These are phyloP conservation scores for Carcinoscorpius rotundicauda DNA, from an alignment of 1,140 invertebrate species.

Conservation along the genomic window DNA sequence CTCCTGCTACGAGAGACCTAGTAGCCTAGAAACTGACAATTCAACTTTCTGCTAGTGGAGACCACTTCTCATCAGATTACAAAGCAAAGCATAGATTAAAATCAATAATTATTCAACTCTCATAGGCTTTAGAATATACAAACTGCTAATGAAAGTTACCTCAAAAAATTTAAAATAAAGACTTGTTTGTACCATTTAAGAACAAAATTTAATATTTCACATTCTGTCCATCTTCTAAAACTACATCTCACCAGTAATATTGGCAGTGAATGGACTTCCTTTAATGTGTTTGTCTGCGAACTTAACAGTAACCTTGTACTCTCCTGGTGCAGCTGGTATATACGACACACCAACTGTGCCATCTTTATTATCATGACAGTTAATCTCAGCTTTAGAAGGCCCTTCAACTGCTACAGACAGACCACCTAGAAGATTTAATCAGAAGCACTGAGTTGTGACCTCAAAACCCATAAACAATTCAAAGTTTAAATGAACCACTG, in stretches of 20 bases:
- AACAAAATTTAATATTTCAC: neutral
- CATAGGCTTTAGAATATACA: no score
- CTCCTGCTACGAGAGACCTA: no score
- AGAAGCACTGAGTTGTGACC: no score
- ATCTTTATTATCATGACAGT: slow-evolving; percentile 88
- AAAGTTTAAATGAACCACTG: no score
- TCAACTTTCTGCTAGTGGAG: no score
- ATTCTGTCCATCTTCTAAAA: neutral
- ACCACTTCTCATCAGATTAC: no score
- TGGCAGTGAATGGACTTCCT: slow-evolving; percentile 85
- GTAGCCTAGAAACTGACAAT: no score
- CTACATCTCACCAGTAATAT: slow-evolving; percentile 51
- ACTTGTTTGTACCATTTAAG: neutral
- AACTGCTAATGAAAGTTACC: no score
- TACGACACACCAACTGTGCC: slow-evolving; percentile 89
- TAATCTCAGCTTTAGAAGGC: slow-evolving; percentile 89
- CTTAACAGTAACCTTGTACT: slow-evolving; percentile 89
- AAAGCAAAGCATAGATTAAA: no score
- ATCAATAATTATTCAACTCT: no score
- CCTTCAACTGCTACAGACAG: slow-evolving; percentile 91
- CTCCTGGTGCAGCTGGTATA: slow-evolving; percentile 88
- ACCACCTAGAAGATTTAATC: slow-evolving; percentile 41
- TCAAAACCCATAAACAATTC: no score
- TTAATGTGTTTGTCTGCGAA: slow-evolving; percentile 93
- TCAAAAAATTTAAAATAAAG: no score